phyloP scores from a whole-genome alignment of 1,140 invertebrate genomes.

The Trachymyrmex cornetzi region DNA sequence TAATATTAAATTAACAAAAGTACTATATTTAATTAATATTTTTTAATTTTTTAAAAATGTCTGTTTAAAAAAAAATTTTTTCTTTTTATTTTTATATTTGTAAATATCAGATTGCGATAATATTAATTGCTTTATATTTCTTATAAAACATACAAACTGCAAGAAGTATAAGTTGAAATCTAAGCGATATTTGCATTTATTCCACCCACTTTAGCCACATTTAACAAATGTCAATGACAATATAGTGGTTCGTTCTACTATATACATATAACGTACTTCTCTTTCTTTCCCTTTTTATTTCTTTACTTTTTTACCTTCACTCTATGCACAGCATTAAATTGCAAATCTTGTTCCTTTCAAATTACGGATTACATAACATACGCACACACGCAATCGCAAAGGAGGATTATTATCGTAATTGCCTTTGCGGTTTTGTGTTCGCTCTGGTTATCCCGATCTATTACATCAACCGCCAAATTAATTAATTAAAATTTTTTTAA shows the following conservation, averaged over 20 bases:
- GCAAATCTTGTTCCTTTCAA: slow-evolving; percentile 56
- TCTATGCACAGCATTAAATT: slow-evolving; percentile 45
- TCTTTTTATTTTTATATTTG: neutral
- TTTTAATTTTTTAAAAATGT: neutral
- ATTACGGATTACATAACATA: slow-evolving; percentile 33
- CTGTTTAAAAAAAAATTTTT: neutral
- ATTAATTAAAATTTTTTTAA: slow-evolving; percentile 40
- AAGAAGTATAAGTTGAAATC: neutral
- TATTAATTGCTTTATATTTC: slow-evolving; percentile 6
- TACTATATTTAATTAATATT: neutral
- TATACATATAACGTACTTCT: neutral
- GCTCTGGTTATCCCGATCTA: neutral
- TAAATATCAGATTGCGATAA: slow-evolving; percentile 1
- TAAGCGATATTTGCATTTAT: neutral
- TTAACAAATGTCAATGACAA: slow-evolving; percentile 31
- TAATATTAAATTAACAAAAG: neutral
- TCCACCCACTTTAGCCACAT: slow-evolving; percentile 26
- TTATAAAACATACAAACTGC: neutral
- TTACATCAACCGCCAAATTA: slow-evolving; percentile 39
- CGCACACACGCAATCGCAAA: neutral
- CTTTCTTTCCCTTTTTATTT: neutral
- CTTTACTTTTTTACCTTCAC: neutral
- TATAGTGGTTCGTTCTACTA: neutral
- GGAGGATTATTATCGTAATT: slow-evolving; percentile 49
- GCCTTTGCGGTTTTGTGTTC: slow-evolving; percentile 16